Percentiles rank a stretch among this genome's conserved stretches.
These are phyloP conservation scores for Drosophila austrosaltans DNA, from an alignment of 2,888 invertebrate species.

Conservation along the genomic window DNA sequence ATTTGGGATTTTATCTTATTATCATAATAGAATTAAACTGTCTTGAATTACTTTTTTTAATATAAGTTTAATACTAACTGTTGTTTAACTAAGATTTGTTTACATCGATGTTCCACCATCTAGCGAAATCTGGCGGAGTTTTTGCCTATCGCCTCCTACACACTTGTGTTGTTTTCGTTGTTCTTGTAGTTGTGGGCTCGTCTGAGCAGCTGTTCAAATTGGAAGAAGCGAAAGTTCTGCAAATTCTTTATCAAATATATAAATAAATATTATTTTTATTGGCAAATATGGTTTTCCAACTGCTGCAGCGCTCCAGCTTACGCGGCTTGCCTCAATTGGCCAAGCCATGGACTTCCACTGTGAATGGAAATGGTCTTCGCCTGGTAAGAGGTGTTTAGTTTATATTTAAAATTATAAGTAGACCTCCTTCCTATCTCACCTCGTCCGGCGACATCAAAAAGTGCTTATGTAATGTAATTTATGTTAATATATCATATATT, in stretches of 20 bases:
- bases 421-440: not conserved
- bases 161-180: conserved; percentile 17
- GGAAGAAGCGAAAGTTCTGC: conserved; percentile 17
- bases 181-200: conserved; percentile 40
- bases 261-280: conserved; percentile 36
- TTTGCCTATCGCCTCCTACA: conserved; percentile 5
- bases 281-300: conserved; percentile 75
- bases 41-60: too few relatives aligned
- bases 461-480: conserved; percentile 1
- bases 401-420: conserved; percentile 34
- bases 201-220: conserved; percentile 17
- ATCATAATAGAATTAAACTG: not conserved
- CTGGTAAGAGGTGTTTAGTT: conserved; percentile 68
- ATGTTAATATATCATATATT: not conserved
- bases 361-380: conserved; percentile 42
- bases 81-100: not conserved
- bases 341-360: conserved; percentile 58
- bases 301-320: conserved; percentile 73
- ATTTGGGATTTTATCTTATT: not conserved
- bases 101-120: not conserved
- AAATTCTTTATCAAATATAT: conserved; percentile 23
- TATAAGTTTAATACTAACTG: too few relatives aligned
- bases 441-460: not conserved
- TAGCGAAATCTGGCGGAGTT: not conserved
- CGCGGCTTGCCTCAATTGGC: conserved; percentile 76